phyloP scores from a whole-genome alignment of 2,888 invertebrate species.

The Phalera bucephala region DNA sequence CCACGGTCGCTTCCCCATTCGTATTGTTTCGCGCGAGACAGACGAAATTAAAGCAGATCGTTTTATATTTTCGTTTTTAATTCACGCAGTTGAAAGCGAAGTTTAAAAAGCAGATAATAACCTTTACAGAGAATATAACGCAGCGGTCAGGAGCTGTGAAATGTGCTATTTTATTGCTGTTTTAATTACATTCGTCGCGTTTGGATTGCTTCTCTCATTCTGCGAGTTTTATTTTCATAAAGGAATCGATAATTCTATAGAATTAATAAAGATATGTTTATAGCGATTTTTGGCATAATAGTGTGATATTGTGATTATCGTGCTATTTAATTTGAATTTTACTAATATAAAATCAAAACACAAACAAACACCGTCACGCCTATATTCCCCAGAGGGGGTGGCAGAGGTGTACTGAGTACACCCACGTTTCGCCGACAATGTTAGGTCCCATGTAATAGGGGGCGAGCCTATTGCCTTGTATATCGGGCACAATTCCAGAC shows the following conservation, averaged over 20 bases:
- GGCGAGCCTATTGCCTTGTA: too few species aligned
- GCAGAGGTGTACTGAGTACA: too few species aligned
- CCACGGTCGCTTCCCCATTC: slow-evolving; percentile 40
- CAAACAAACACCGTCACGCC: too few species aligned
- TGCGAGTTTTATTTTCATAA: slow-evolving; percentile 47
- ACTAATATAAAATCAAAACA: too few species aligned
- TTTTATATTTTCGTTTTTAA: slow-evolving; percentile 73
- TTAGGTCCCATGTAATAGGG: too few species aligned
- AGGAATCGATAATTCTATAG: slow-evolving; percentile 30
- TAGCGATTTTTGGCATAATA: too few species aligned
- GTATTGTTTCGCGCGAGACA: slow-evolving; percentile 64
- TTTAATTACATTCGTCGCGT: slow-evolving; percentile 74
- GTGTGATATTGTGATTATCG: too few species aligned
- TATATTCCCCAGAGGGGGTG: too few species aligned
- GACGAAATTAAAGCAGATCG: slow-evolving; percentile 64
- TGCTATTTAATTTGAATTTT: too few species aligned
- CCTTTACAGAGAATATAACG: slow-evolving; percentile 59
- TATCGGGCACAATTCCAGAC: too few species aligned
- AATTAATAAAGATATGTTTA: too few species aligned
- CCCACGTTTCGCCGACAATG: too few species aligned
- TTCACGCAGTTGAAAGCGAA: slow-evolving; percentile 62
- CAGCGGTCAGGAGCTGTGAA: slow-evolving; percentile 63
- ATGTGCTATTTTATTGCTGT: slow-evolving; percentile 67
- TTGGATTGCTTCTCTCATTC: slow-evolving; percentile 51
- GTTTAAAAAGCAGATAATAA: slow-evolving; percentile 76